Evolutionary conservation across 2,797 vertebrate genomes (phyloP).

Genomic region (Poecilia picta): DNA sequence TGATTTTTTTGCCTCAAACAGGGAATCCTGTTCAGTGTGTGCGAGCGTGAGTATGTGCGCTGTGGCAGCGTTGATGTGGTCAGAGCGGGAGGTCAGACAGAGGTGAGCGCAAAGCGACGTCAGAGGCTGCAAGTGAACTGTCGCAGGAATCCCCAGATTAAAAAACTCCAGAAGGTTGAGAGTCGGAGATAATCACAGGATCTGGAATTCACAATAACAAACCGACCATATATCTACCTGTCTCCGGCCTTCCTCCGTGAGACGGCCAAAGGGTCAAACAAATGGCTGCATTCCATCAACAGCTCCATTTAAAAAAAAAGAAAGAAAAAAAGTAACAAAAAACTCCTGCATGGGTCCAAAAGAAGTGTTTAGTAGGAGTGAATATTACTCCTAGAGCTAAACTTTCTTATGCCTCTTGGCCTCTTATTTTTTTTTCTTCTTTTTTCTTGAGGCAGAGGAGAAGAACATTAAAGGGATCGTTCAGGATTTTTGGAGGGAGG

Average conservation of each 20-base stretch:
- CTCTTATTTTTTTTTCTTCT: constrained; percentile 4
- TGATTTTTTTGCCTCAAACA: constrained; percentile 44
- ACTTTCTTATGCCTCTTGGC: constrained; percentile 44
- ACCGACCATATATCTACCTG: constrained; percentile 98
- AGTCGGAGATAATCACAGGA: constrained; percentile 96
- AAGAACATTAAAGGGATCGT: not conserved
- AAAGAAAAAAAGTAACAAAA: constrained; percentile 10
- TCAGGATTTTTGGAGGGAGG: not conserved
- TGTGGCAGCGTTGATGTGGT: constrained; percentile 7
- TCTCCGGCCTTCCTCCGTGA: constrained; percentile 93
- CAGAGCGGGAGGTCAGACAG: constrained; percentile 81
- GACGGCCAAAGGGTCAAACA: constrained; percentile 90
- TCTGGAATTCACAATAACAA: constrained; percentile 99
- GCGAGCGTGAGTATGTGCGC: constrained; percentile 15
- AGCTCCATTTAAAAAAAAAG: constrained; percentile 56
- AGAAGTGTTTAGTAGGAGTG: constrained; percentile 80
- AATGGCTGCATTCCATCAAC: constrained; percentile 91
- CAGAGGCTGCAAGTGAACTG: constrained; percentile 84
- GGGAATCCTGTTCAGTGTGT: constrained; percentile 56
- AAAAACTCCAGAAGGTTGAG: constrained; percentile 94
- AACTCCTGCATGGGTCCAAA: constrained; percentile 64
- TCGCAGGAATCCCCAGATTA: constrained; percentile 94
- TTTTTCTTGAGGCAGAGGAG: constrained; percentile 1
- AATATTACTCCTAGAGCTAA: constrained; percentile 68
- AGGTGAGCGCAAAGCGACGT: constrained; percentile 86